Evolutionary conservation across 2,888 invertebrate genomes (phyloP), one percentile per base, ranked within the genome.

Genomic region (Uloborus plumipes): DNA sequence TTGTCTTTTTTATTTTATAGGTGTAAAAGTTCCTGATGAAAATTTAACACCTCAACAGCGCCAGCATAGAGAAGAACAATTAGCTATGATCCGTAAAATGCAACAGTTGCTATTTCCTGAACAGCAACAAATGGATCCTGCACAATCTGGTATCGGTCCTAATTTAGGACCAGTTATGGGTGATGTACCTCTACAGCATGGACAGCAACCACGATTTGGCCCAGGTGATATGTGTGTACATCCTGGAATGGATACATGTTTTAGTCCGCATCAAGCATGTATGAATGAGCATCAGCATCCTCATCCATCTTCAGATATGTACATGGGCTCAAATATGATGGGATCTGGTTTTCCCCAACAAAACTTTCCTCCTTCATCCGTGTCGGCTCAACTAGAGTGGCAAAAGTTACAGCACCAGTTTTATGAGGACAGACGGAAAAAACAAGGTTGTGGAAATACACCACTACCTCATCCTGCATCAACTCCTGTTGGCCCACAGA

Each of bases 1-100:
- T 39, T 39, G 39, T 39, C 26, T 26, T 26, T 26, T 61, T 16
- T 62, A n/a, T 26, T 66, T 71, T 78, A 18, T 89, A 91, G 93
- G 94, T 86, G 95, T 96, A 65, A 96, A 97, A 92, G 94, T 97
- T 88, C 96, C 96, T 86, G 96, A 96, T 90, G 98, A 98, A 90
- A 97, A 97, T 90, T 91, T 98, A 87, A 98, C 98, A 73, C 97
- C 98, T 51, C 96, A 98, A 89, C 98, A 98, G 89, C 92, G 96
- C 75, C 95, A 96, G 85, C 96, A 97, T 89, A 92, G 98, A 83
- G 97, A 97, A 89, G 96, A 96, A 88, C 95, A 97, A 88, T 90
- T 98, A 69, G 97, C 97, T 7, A 96, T 94, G 83, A 92, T 98
- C 85, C 90, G 94, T 85, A 96, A 97, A 91, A 95, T 98, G 93